Evolutionary conservation across 1,140 invertebrate genomes (phyloP), one percentile per base, ranked within the genome.

Genomic region (Bombus pascuorum): DNA sequence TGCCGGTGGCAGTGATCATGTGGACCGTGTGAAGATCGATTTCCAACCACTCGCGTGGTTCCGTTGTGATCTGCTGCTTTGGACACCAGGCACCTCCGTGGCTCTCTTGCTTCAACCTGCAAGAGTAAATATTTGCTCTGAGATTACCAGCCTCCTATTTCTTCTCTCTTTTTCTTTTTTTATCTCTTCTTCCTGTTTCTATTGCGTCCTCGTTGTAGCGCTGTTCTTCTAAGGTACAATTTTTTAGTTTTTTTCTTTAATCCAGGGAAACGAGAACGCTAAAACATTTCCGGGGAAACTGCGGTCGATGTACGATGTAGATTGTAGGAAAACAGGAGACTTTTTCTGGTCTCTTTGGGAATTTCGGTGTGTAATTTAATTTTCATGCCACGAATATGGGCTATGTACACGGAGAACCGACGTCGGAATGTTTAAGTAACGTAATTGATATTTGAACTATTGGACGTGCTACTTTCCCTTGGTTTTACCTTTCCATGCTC

Each of bases 41-140:
- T 93, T 97, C 97, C 53, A 98, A 94, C 97, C 97, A 98, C 95
- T 98, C 98, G 83, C 96, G 96, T 0, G 96, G 95, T 87, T 97
- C 96, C 57, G 96, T 96, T 68, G 96, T 97, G 87, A 98, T 97
- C 91, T 97, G 96, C 73, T 96, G 94, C 91, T 96, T 96, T 13
- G 98, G 98, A 96, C 98, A 98, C 98, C 98, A 98, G 1, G 98
- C 98, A 66, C 98, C 98, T 32, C 98, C 97, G 90, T 97, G 96
- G 84, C 95, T 96, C 91, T 98, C 98, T 62, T 96, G 96, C 73
- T 96, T 96, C 79, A 98, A 95, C 91, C 98, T 98, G 95, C 25
- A 96, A 96, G 88, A 83, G 80, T 83, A 90, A 88, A 91, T 78
- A 85, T 90, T 90, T 88, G 78, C 76, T 76, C 62, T 90, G 70